Conservation (phyloP, 2,888 invertebrate genomes). For the Ophion costatus region DNA sequence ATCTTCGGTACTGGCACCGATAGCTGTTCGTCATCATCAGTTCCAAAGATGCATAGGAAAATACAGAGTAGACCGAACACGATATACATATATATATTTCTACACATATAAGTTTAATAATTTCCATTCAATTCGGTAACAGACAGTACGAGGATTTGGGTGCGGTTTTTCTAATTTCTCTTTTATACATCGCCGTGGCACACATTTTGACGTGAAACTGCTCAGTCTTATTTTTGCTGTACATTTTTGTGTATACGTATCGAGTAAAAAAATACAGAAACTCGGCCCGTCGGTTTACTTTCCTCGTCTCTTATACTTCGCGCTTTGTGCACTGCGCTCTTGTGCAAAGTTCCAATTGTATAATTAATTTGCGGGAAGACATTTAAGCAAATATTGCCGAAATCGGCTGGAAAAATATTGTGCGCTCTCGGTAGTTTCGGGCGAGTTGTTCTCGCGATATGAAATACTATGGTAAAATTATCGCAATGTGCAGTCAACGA, state of each 20-base stretch:
- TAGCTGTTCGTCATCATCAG: no score
- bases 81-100: background rate
- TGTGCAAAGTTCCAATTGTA: constrained; percentile 12
- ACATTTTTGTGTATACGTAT: constrained; percentile 32
- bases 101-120: constrained; percentile 38
- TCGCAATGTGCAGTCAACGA: background rate
- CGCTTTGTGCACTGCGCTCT: background rate
- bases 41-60: background rate
- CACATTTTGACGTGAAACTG: constrained; percentile 39
- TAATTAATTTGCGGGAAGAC: constrained; percentile 41
- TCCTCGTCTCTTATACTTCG: background rate
- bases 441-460: background rate
- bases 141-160: constrained; percentile 46
- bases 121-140: constrained; percentile 55
- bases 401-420: constrained; percentile 27
- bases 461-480: constrained; percentile 14
- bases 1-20: no score
- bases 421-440: background rate
- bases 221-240: constrained; percentile 52
- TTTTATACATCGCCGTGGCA: constrained; percentile 4
- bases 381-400: background rate
- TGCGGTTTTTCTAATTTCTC: constrained; percentile 37
- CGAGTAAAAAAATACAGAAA: constrained; percentile 57
- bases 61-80: background rate
- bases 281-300: background rate